A percentile compares a stretch with the other conserved stretches of the same genome.
Conservation (phyloP, 2,888 invertebrate genomes). For the Lithophane leautieri region DNA sequence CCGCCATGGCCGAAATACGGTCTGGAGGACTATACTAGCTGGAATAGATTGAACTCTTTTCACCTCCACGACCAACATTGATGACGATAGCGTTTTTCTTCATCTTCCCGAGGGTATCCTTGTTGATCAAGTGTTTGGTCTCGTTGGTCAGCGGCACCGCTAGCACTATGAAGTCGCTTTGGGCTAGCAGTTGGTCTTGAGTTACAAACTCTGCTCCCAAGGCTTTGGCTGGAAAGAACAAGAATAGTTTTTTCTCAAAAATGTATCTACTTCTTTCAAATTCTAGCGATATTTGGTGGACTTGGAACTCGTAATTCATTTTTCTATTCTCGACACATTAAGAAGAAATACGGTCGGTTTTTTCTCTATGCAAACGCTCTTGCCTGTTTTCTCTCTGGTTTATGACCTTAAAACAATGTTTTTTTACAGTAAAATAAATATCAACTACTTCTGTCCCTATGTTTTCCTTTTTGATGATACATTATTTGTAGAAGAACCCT, state of each 20-base stretch:
- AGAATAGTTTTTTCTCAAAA: not conserved
- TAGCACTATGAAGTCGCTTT: conserved; percentile 96
- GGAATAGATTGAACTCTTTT: conserved; percentile 1
- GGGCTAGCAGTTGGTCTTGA: conserved; percentile 93
- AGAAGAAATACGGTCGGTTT: no score
- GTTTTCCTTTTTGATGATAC: no score
- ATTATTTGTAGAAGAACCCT: no score
- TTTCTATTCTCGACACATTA: not conserved
- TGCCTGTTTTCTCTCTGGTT: no score
- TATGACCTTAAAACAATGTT: no score
- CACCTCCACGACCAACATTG: conserved; percentile 96
- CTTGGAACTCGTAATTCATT: no score
- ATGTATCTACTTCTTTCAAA: not conserved
- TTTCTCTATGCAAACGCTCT: no score
- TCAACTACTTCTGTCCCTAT: no score
- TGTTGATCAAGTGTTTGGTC: conserved; percentile 95
- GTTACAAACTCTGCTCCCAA: conserved; percentile 92
- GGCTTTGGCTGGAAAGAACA: conserved; percentile 75
- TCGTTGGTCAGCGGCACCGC: conserved; percentile 95
- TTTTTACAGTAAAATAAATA: no score
- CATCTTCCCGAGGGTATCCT: conserved; percentile 94
- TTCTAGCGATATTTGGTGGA: not conserved
- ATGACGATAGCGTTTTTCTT: conserved; percentile 96
- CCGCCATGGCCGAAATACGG: no score
- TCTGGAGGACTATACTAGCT: not conserved